Base-by-base conservation (phyloP, 2,888 invertebrate genomes). In the Schrankia costaestrigalis region DNA sequence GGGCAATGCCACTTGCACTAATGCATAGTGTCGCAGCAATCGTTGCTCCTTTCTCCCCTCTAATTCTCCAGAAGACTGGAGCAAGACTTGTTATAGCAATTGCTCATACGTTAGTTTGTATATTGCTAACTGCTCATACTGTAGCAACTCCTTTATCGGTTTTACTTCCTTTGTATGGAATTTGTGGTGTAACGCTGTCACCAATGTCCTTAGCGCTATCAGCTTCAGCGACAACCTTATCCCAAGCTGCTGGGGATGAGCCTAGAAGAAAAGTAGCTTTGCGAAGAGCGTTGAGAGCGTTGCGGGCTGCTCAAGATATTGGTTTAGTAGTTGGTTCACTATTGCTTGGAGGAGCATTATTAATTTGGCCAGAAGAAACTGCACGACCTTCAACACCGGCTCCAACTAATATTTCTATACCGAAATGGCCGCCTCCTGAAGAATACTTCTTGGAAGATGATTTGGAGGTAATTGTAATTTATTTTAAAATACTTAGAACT, bases 1-100 rank as follows among this genome's bases (percentile, higher is more conserved):
- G 93, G 0, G 91, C 93, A 0, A 67, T 92, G 29, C 84, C 93
- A 1, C 78, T 93, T 7, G 89, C 92, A 1, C 71, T 89, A 6
- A 89, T 92, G 65, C 92, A 92, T 58, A 65, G 90, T 0, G 71
- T 90, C 14, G 92, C 92, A 1, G 91, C 93, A 0, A 56, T 90
- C 0, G 90, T 91, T 21, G 84, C 87, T 0, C 87, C 87, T 0
- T 80, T 86, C 52, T 80, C 86, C 0, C 84, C 87, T 0, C 51
- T 81, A 0, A 81, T 87, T 15, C 66, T 87, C 1, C 87, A 85
- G 45, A 85, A 81, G 48, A 73, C 78, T 12, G 85, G 87, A 14
- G 71, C 75, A 3, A 63, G 83, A 42, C 44, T 77, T 11, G 77
- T 81, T 1, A 73, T 86, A 15, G 77, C 89, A 71, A 48, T 78